Conservation (phyloP, 2,888 invertebrate species). For the Oscheius onirici region DNA sequence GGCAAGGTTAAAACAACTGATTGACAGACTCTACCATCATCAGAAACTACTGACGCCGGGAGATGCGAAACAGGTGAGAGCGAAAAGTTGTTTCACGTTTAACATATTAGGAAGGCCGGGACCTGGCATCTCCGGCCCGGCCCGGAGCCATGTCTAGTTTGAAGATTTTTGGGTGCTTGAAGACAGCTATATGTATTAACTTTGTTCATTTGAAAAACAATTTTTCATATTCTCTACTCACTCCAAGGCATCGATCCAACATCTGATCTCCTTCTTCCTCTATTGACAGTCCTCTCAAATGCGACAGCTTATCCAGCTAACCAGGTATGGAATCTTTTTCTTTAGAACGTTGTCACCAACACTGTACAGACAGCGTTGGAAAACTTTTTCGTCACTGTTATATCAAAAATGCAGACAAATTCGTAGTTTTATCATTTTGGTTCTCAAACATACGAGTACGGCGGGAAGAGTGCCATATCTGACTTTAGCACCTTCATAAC, state of each 20-base stretch:
- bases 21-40: constrained; percentile 62
- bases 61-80: constrained; percentile 56
- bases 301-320: constrained; percentile 64
- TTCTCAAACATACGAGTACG: too few relatives aligned
- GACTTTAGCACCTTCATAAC: too few relatives aligned
- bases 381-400: too few relatives aligned
- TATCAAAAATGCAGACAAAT: too few relatives aligned
- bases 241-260: constrained; percentile 60
- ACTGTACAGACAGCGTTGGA: too few relatives aligned
- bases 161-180: too few relatives aligned
- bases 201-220: too few relatives aligned
- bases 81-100: not conserved
- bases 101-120: not conserved
- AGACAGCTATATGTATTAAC: too few relatives aligned
- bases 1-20: constrained; percentile 50
- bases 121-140: too few relatives aligned
- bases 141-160: too few relatives aligned
- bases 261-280: constrained; percentile 62
- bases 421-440: too few relatives aligned
- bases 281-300: constrained; percentile 65
- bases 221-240: constrained; percentile 61
- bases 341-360: not conserved
- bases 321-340: constrained; percentile 49
- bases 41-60: constrained; percentile 57
- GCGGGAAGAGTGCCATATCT: too few relatives aligned